Evolutionary conservation across 2,113 vertebrate genomes (phyloP), one percentile per base, ranked within the genome.

Genomic region (Tonatia bakeri): DNA sequence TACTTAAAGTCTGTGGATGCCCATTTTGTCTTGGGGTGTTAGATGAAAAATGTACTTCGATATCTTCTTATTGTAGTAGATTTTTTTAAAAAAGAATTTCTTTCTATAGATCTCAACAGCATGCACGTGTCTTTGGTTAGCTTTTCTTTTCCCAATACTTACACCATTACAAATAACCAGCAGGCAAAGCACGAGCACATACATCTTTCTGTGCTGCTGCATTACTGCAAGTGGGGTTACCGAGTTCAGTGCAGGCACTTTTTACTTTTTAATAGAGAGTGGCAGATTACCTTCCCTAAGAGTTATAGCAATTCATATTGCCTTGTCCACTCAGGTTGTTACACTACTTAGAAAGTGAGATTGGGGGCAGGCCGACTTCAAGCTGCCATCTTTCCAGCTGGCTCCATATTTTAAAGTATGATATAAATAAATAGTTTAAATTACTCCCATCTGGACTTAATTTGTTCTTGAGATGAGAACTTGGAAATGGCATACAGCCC

Each of bases 401-500:
- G 40, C 40, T 72, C n/a, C 33, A 12, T 73, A 86, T 64, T 90
- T 90, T 45, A 80, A 85, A 85, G 65, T 47, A 90, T 28, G 38
- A 8, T 77, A 31, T 80, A 73, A 86, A 92, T 72, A 93, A 90
- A 28, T 65, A 95, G 54, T 70, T 93, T 70, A 84, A 72, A 33
- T 56, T 80, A 64, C 80, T 86, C 13, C 38, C 19, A n/a, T 9
- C 38, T 56, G 73, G 52, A 73, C 20, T 80, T 67, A n/a, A 81
- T 86, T 81, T 81, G 54, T 52, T 96, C 45, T 86, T 96, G 52
- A 95, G 65, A 72, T 64, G 82, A 61, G 81, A 70, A 65, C 45
- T 85, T 89, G 38, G 36, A 76, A 70, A 56, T 45, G 50, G 36
- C 38, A 20, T 79, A 47, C 38, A 31, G 50, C 45, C 43, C 72